A percentile compares a stretch with the other conserved stretches of the same genome.
phyloP scores from a whole-genome alignment of 2,113 vertebrate species.

The Carlito syrichta region DNA sequence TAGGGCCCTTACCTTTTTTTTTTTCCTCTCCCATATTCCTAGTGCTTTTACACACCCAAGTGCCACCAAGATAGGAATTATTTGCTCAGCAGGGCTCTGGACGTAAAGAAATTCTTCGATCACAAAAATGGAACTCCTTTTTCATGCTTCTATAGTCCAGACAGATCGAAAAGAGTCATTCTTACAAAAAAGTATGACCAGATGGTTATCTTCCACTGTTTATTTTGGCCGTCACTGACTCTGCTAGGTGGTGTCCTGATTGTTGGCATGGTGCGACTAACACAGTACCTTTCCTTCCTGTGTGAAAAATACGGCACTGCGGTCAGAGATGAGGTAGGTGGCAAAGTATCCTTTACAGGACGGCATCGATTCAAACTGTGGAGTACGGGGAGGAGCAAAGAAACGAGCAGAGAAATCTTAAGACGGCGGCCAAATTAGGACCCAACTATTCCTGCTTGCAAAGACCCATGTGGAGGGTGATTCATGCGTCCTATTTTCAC shows the following conservation, averaged over 20 bases:
- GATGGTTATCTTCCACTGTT: conserved; percentile 74
- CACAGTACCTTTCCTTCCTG: conserved; percentile 81
- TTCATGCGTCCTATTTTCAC: not conserved
- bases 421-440: conserved; percentile 38
- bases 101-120: conserved; percentile 79
- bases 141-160: conserved; percentile 76
- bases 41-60: conserved; percentile 90
- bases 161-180: conserved; percentile 70
- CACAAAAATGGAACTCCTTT: conserved; percentile 61
- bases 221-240: conserved; percentile 87
- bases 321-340: not conserved
- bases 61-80: conserved; percentile 79
- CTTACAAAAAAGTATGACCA: conserved; percentile 79
- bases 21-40: not conserved
- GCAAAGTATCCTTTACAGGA: not conserved
- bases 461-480: not conserved
- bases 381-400: conserved; percentile 23
- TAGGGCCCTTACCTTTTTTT: not conserved
- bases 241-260: conserved; percentile 84
- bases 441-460: not conserved
- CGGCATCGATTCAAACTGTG: conserved; percentile 1
- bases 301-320: conserved; percentile 68
- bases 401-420: conserved; percentile 24
- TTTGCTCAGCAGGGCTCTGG: conserved; percentile 76
- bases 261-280: conserved; percentile 86